Conservation (phyloP, 30 jellyfish, hydroid and myxozoan species). For the Aurelia coerulea region DNA sequence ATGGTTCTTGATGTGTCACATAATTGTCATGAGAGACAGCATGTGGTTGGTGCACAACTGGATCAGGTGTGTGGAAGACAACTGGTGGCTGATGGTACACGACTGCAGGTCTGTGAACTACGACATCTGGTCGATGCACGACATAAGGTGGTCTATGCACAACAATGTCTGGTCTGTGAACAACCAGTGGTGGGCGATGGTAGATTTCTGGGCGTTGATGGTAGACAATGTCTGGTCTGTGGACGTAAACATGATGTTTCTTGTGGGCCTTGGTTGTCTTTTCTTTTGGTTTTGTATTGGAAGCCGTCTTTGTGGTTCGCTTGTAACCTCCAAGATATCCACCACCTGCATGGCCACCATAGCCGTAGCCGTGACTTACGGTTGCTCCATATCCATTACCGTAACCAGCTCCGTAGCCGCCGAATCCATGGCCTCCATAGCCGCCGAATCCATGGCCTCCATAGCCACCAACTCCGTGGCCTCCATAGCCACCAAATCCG, state of each 20-base stretch:
- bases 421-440: constrained; percentile 34
- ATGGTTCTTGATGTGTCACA: constrained; percentile 83
- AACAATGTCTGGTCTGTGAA: constrained; percentile 87
- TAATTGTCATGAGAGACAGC: constrained; percentile 85
- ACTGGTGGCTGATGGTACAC: constrained; percentile 95
- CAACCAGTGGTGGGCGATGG: constrained; percentile 87
- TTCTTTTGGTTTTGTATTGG: not conserved
- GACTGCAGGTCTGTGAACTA: constrained; percentile 88
- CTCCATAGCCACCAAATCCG: constrained; percentile 10
- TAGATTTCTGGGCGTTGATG: constrained; percentile 88
- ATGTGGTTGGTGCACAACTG: constrained; percentile 80
- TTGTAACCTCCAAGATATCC: constrained; percentile 33
- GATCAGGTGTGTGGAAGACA: constrained; percentile 91
- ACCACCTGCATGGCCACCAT: constrained; percentile 7
- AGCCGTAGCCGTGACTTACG: constrained; percentile 37
- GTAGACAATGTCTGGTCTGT: constrained; percentile 81
- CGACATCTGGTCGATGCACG: constrained; percentile 84
- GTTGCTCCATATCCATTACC: constrained; percentile 41
- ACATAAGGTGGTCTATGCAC: constrained; percentile 82
- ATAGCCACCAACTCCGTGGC: constrained; percentile 38
- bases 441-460: constrained; percentile 50
- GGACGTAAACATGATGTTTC: constrained; percentile 83
- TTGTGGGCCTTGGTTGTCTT: constrained; percentile 54
- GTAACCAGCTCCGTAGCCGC: constrained; percentile 46
- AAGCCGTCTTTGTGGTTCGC: constrained; percentile 9